Conservation (phyloP, 2,888 invertebrate species). For the Iphiclides podalirius region DNA sequence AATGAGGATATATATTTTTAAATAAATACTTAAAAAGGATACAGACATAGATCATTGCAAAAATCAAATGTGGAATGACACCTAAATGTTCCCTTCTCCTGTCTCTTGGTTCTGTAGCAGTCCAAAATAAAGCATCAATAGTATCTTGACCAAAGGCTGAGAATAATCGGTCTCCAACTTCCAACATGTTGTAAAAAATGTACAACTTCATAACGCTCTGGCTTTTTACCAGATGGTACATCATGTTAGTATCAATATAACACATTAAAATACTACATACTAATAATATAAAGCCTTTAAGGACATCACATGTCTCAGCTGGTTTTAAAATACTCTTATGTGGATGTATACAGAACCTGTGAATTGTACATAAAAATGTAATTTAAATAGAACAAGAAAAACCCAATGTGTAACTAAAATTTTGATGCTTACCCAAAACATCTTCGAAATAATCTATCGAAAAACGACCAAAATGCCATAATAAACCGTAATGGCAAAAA, state of each 20-base stretch:
- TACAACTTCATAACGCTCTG: constrained; percentile 99
- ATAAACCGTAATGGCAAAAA: constrained; percentile 96
- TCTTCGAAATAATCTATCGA: constrained; percentile 85
- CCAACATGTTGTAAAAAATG: constrained; percentile 99
- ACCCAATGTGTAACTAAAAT: not conserved
- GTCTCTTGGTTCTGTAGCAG: constrained; percentile 96
- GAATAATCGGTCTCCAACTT: constrained; percentile 97
- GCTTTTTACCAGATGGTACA: constrained; percentile 98
- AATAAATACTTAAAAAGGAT: constrained; percentile 85
- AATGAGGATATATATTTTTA: no score
- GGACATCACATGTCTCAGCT: constrained; percentile 96
- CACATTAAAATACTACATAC: constrained; percentile 91
- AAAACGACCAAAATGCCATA: constrained; percentile 90
- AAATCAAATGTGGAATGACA: constrained; percentile 92
- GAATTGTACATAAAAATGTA: constrained; percentile 33
- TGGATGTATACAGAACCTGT: constrained; percentile 55
- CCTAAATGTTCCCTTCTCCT: constrained; percentile 91
- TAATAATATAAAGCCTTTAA: constrained; percentile 94
- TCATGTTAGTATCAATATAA: constrained; percentile 97
- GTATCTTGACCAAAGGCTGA: constrained; percentile 99
- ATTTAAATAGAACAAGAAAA: not conserved
- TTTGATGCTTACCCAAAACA: constrained; percentile 84
- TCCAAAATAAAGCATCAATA: constrained; percentile 98
- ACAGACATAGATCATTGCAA: constrained; percentile 96
- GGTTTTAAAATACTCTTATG: constrained; percentile 85